Conservation (phyloP, 2,888 invertebrate genomes). For the Drosophila seclusa region DNA sequence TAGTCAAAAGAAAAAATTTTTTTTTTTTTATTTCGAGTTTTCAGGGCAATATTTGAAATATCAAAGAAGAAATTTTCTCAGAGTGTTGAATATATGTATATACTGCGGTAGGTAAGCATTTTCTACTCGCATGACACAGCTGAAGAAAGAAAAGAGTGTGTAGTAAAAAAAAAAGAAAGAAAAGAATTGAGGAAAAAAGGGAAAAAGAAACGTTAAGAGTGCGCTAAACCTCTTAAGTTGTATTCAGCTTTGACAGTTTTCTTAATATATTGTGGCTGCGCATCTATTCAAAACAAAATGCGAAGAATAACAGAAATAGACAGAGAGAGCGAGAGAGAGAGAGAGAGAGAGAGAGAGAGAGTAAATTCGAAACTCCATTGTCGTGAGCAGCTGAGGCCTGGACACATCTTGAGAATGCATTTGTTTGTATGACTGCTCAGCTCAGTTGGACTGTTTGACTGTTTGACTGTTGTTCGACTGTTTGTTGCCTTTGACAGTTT, state of each 20-base stretch:
- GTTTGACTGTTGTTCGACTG: conserved; percentile 16
- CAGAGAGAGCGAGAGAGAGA: background rate
- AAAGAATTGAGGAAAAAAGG: conserved; percentile 16
- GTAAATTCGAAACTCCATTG: conserved; percentile 59
- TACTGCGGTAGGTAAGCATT: conserved; percentile 68
- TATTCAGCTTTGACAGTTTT: conserved; percentile 80
- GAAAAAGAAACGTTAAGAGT: conserved; percentile 58
- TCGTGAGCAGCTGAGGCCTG: conserved; percentile 29
- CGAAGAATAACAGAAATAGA: background rate
- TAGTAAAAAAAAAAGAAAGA: conserved; percentile 24
- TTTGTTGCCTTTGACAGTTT: conserved; percentile 38
- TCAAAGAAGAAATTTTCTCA: background rate
- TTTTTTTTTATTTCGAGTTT: background rate
- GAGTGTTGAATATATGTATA: background rate
- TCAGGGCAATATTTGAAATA: background rate
- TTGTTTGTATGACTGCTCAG: conserved; percentile 40
- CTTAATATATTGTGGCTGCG: conserved; percentile 74
- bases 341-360: background rate
- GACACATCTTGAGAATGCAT: conserved; percentile 60
- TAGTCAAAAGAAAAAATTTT: background rate
- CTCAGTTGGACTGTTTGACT: conserved; percentile 9
- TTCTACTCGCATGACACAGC: conserved; percentile 31
- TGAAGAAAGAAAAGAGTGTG: conserved; percentile 35
- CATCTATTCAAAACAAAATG: conserved; percentile 46
- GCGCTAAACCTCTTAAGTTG: conserved; percentile 81